Evolutionary conservation across 2,888 invertebrate genomes (phyloP).

Genomic region (Deilephila porcellus): DNA sequence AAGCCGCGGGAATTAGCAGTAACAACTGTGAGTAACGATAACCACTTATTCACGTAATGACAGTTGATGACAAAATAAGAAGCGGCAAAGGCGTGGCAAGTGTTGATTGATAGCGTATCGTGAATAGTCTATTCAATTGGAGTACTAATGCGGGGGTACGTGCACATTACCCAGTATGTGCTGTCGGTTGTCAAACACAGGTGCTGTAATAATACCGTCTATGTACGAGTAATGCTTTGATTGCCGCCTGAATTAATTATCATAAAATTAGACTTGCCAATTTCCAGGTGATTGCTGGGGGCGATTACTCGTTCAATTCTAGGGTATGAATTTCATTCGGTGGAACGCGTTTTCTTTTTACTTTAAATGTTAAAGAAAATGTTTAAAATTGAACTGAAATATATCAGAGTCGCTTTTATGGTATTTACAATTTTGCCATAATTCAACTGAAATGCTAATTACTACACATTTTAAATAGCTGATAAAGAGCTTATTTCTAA

Average conservation of each 20-base stretch:
- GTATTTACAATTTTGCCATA: too few relatives aligned
- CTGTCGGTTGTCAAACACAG: slow-evolving; percentile 38
- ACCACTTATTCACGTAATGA: neutral
- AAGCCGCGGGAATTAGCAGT: neutral
- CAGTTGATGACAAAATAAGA: slow-evolving; percentile 47
- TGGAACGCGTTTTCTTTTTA: too few relatives aligned
- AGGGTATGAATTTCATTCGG: neutral
- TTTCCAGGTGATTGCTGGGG: slow-evolving; percentile 20
- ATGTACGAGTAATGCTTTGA: slow-evolving; percentile 28
- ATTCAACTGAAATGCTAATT: too few relatives aligned
- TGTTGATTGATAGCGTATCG: slow-evolving; percentile 53
- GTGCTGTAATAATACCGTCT: slow-evolving; percentile 28
- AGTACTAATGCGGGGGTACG: slow-evolving; percentile 41
- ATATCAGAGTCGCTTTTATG: too few relatives aligned
- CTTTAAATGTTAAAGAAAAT: too few relatives aligned
- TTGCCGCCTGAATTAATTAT: slow-evolving; percentile 31
- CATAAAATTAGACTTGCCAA: slow-evolving; percentile 27
- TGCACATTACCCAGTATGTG: slow-evolving; percentile 28
- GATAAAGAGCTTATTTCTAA: too few relatives aligned
- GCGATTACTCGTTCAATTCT: slow-evolving; percentile 8
- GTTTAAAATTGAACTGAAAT: too few relatives aligned
- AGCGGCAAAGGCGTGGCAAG: slow-evolving; percentile 35
- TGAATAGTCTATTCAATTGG: slow-evolving; percentile 47
- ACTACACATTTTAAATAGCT: too few relatives aligned
- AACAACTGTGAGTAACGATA: neutral